Percentiles rank a stretch among this genome's conserved stretches.
Evolutionary conservation across 2,888 invertebrate species (phyloP).

Genomic region (Hypolimnas misippus): DNA sequence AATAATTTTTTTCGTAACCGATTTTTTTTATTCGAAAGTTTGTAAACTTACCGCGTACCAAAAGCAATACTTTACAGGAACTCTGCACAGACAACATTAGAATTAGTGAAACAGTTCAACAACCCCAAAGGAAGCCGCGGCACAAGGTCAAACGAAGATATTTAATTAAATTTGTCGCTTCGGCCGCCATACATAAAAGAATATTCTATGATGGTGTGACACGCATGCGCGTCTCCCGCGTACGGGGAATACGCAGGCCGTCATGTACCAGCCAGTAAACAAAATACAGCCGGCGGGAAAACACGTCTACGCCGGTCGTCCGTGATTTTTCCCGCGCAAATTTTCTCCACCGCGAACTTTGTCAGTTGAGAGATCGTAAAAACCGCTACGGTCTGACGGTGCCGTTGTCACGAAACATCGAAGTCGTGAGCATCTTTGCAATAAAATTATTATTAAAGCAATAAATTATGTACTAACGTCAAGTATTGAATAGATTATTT

Average conservation of each 20-base stretch:
- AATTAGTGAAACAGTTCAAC: neutral
- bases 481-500: neutral
- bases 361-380: slow-evolving; percentile 17
- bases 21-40: too few species aligned
- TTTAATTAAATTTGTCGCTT: slow-evolving; percentile 1
- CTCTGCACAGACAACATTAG: neutral
- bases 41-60: too few species aligned
- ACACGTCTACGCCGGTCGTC: slow-evolving; percentile 14
- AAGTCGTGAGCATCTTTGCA: slow-evolving; percentile 12
- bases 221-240: slow-evolving; percentile 31
- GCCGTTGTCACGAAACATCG: neutral
- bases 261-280: slow-evolving; percentile 34
- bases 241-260: slow-evolving; percentile 14
- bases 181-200: slow-evolving; percentile 38
- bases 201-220: slow-evolving; percentile 49
- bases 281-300: slow-evolving; percentile 20
- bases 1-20: too few species aligned
- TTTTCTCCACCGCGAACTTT: slow-evolving; percentile 24
- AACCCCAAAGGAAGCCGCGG: neutral
- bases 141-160: neutral
- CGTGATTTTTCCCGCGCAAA: slow-evolving; percentile 31
- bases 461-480: neutral
- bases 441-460: slow-evolving; percentile 12
- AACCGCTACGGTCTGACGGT: slow-evolving; percentile 1
- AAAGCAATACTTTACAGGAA: too few species aligned